Base-by-base conservation (phyloP, 2,888 invertebrate genomes). In the Bombylius discolor region DNA sequence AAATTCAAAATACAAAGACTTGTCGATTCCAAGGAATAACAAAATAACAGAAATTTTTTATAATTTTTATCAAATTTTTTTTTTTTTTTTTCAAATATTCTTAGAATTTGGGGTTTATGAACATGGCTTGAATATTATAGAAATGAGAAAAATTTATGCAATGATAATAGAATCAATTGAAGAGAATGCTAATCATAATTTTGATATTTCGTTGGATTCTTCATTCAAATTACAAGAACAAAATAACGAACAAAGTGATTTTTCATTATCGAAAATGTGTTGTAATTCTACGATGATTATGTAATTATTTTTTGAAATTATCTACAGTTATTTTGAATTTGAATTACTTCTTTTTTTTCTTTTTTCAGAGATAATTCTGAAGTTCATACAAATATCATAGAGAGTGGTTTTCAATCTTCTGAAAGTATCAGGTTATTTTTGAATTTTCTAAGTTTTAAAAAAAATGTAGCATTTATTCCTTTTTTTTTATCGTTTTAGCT, bases 41-140 rank as follows among this genome's bases (percentile, higher is more conserved):
- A 23, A 23, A 3, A 23, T 23, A 23, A 23, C 23, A 1, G 23
- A 23, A 23, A 23, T 23, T 23, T 23, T 23, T 1, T 23, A 23
- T 23, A 23, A 23, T 23, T 23, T 23, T 23, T 23, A 23, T 23
- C 23, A 23, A 23, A 23, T 23, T 23, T 23, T 23, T n/a, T n/a
- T n/a, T n/a, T n/a, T n/a, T n/a, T n/a, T n/a, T n/a, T 23, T 23
- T 23, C 1, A 23, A 23, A 23, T 23, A 23, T 23, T 23, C 23
- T 6, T 36, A 56, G 56, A 52, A 5, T n/a, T 49, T 23, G 53
- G 51, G 39, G 23, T 53, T 14, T 57, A 48, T 36, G 57, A 57
- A 31, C 5, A 48, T 31, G 57, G 54, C 32, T 53, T 57, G 54
- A 36, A 51, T 33, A 11, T 54, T 39, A 42, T 23, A 23, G 51